These are phyloP conservation scores for Cichladusa arquata DNA, from an alignment of 2,113 vertebrate species.

Conservation along the genomic window DNA sequence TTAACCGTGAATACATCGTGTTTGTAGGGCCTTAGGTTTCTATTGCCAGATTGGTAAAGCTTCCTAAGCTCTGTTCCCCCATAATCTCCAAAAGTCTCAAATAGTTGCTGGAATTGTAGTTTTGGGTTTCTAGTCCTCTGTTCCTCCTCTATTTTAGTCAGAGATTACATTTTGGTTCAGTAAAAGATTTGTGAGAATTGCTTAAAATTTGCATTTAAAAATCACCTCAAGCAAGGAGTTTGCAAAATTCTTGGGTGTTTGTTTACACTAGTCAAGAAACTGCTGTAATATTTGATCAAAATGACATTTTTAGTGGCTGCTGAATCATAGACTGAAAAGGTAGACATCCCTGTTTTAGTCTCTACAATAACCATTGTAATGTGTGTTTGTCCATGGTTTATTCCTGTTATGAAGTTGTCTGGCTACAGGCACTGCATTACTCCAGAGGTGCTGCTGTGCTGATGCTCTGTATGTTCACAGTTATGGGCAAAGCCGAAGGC, in stretches of 20 bases:
- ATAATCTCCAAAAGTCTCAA: neutral
- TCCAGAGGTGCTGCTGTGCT: neutral
- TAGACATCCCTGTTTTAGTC: neutral
- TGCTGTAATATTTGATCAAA: neutral
- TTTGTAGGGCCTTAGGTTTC: neutral
- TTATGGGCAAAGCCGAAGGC: constrained; percentile 97
- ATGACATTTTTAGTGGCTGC: neutral
- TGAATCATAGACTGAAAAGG: neutral
- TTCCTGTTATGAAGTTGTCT: neutral
- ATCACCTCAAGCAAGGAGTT: neutral
- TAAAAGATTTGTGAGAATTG: neutral
- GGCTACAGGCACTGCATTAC: neutral
- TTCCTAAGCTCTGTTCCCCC: neutral
- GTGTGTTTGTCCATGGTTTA: neutral
- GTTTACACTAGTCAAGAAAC: neutral
- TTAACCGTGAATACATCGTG: accelerated
- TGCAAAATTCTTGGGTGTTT: neutral
- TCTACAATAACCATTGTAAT: accelerated
- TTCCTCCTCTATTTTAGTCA: neutral
- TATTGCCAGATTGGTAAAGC: neutral
- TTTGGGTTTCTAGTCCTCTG: neutral
- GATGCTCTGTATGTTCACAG: constrained; percentile 63
- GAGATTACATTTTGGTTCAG: neutral
- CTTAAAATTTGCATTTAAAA: neutral
- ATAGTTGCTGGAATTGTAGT: neutral